Conservation (phyloP, 2,113 vertebrate genomes). For the Toxostoma redivivum region DNA sequence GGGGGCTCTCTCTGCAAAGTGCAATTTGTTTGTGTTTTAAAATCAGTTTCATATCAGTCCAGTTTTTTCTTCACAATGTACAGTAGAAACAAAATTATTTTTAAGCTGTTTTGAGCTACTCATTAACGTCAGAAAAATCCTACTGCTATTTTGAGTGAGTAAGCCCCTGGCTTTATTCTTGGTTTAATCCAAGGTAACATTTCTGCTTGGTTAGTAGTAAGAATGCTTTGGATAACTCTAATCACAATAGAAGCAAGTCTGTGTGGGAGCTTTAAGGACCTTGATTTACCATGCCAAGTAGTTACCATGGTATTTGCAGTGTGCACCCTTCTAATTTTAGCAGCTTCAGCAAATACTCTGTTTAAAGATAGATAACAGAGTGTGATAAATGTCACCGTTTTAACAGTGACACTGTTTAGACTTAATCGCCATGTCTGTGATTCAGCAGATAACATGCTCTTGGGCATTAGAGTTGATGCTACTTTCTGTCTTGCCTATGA, state of each 20-base stretch:
- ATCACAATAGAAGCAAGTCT: conserved; percentile 32
- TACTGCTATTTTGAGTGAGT: background rate
- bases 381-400: conserved; percentile 35
- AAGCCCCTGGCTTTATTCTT: background rate
- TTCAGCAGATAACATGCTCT: conserved; percentile 16
- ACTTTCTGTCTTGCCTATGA: background rate
- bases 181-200: conserved; percentile 22
- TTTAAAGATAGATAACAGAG: conserved; percentile 38
- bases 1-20: background rate
- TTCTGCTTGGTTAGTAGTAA: conserved; percentile 16
- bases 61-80: background rate
- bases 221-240: conserved; percentile 8
- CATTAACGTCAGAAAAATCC: background rate
- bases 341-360: conserved; percentile 12
- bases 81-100: conserved; percentile 5
- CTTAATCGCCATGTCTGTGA: background rate
- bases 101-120: background rate
- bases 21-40: background rate
- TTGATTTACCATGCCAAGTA: conserved; percentile 26
- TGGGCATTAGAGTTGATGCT: background rate
- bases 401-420: background rate
- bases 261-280: conserved; percentile 30
- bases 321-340: conserved; percentile 54
- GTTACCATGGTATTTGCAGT: conserved; percentile 61
- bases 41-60: background rate